A percentile compares a stretch with the other conserved stretches of the same genome.
Evolutionary conservation across 2,888 invertebrate genomes (phyloP).

Genomic region (Spatulosminthurus flaviceps): DNA sequence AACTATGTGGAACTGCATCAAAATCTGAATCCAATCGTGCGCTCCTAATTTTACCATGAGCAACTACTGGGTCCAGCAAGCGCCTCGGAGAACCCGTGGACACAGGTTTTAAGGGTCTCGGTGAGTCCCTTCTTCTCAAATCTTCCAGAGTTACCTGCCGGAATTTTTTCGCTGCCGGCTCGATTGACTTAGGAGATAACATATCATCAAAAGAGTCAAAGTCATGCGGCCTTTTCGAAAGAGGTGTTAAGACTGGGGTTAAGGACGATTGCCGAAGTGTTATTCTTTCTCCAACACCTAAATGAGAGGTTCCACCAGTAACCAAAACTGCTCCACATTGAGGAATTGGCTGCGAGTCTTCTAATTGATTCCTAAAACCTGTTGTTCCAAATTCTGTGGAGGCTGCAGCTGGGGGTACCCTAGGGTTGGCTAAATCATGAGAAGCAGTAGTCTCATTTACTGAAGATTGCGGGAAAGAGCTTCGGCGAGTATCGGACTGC

Average conservation of each 20-base stretch:
- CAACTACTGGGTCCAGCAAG: not conserved
- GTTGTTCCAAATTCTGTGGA: not conserved
- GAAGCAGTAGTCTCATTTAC: too few relatives aligned
- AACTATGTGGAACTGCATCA: not conserved
- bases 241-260: too few relatives aligned
- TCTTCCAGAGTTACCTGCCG: not conserved
- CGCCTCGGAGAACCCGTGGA: not conserved
- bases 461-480: too few relatives aligned
- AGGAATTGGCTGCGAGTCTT: not conserved
- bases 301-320: not conserved
- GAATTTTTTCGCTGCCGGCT: not conserved
- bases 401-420: too few relatives aligned
- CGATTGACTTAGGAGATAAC: not conserved
- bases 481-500: too few relatives aligned
- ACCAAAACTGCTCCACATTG: slow-evolving; percentile 1
- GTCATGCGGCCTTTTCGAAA: not conserved
- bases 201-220: not conserved
- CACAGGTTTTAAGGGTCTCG: not conserved
- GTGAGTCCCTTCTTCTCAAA: not conserved
- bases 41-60: not conserved
- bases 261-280: not conserved
- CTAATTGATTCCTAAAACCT: not conserved
- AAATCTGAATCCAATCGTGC: not conserved
- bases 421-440: too few relatives aligned
- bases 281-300: not conserved